Evolutionary conservation across 2,797 vertebrate species (phyloP).

Genomic region (Mycteria americana): DNA sequence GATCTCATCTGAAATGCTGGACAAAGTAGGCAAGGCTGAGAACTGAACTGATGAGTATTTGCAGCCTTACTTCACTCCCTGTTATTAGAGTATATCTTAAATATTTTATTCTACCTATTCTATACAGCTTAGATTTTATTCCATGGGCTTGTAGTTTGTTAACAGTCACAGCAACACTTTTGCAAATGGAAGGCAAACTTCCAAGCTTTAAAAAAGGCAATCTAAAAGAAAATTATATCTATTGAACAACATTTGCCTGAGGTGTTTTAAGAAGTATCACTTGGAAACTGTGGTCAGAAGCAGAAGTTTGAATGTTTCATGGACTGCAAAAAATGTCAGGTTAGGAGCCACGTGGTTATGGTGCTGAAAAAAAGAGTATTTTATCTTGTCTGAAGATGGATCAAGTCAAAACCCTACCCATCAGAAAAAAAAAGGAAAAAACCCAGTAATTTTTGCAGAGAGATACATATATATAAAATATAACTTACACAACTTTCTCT

Average conservation of each 20-base stretch:
- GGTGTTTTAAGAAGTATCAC: neutral
- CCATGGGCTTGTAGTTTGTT: neutral
- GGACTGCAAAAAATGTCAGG: neutral
- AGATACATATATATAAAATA: no score
- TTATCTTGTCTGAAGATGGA: neutral
- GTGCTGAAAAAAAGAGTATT: neutral
- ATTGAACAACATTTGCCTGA: neutral
- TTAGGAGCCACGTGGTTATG: neutral
- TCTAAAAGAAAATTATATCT: neutral
- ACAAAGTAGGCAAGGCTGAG: neutral
- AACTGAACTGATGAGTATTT: neutral
- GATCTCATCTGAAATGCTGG: neutral
- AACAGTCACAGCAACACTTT: neutral
- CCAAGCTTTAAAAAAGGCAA: neutral
- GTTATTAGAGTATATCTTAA: neutral
- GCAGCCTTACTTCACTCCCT: neutral
- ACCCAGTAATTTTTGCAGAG: neutral
- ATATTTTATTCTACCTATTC: neutral
- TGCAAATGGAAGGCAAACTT: neutral
- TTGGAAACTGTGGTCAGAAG: neutral
- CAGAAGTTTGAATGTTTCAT: neutral
- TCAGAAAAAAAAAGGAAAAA: rapidly evolving
- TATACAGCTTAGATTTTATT: neutral
- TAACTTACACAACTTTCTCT: neutral
- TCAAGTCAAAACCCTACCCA: neutral